These are phyloP conservation scores for Tipula lateralis DNA, from an alignment of 2,888 invertebrate genomes.

Conservation along the genomic window DNA sequence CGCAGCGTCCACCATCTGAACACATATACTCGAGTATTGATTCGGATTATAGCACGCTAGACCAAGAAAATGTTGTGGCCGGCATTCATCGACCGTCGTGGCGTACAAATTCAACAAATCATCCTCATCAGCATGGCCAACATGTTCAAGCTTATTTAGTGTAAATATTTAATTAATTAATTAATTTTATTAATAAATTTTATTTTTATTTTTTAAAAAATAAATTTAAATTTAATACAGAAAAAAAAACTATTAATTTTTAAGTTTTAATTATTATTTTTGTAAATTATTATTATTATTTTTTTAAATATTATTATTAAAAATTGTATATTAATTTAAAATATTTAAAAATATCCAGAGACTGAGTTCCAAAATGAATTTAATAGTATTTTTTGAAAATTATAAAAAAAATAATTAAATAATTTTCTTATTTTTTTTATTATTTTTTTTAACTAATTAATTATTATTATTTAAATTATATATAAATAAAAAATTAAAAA, in stretches of 20 bases:
- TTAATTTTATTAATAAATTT: slow-evolving; percentile 25
- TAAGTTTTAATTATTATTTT: slow-evolving; percentile 20
- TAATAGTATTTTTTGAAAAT: slow-evolving; percentile 4
- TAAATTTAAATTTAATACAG: neutral
- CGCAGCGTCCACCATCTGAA: slow-evolving; percentile 74
- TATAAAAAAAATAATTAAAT: neutral
- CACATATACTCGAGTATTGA: slow-evolving; percentile 88
- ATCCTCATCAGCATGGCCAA: slow-evolving; percentile 39
- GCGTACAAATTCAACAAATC: slow-evolving; percentile 27
- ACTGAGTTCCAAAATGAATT: slow-evolving; percentile 30
- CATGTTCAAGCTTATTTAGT: slow-evolving; percentile 50
- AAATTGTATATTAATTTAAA: slow-evolving; percentile 19
- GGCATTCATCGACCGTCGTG: slow-evolving; percentile 30
- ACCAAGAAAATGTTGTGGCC: slow-evolving; percentile 56
- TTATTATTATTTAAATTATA: slow-evolving; percentile 24
- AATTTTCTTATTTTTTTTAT: neutral
- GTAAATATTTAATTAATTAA: slow-evolving; percentile 37
- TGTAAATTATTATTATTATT: slow-evolving; percentile 24
- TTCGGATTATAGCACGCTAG: slow-evolving; percentile 79
- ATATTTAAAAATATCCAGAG: slow-evolving; percentile 25
- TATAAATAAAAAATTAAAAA: neutral
- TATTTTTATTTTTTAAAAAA: slow-evolving; percentile 25
- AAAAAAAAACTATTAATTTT: slow-evolving; percentile 20
- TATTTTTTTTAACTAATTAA: neutral
- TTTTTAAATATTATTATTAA: neutral